Evolutionary conservation across 1,140 invertebrate genomes (phyloP).

Genomic region (Cyclargus thomasi): DNA sequence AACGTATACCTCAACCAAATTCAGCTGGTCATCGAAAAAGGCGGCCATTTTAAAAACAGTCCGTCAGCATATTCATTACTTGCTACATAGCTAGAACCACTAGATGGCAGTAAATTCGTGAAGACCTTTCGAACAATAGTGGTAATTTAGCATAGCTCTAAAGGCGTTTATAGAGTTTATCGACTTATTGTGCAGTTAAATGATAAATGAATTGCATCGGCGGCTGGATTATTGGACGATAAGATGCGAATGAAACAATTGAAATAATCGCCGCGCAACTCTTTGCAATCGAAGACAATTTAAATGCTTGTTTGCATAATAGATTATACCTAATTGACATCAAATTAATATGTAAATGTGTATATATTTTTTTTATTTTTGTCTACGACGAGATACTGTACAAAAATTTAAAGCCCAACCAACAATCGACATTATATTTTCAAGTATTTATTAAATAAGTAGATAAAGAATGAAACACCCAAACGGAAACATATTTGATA

Average conservation of each 20-base stretch:
- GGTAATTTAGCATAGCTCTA: neutral
- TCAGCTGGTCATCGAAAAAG: too few species aligned
- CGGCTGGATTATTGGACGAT: neutral
- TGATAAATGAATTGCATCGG: neutral
- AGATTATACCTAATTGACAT: neutral
- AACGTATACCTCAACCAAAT: too few species aligned
- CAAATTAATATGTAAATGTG: too few species aligned
- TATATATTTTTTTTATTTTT: too few species aligned
- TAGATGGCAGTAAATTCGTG: neutral
- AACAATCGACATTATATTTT: too few species aligned
- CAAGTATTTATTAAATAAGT: too few species aligned
- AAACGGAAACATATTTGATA: too few species aligned
- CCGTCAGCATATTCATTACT: too few species aligned
- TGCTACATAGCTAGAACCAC: neutral
- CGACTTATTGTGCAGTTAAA: constrained; percentile 1
- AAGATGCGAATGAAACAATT: neutral
- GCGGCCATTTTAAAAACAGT: too few species aligned
- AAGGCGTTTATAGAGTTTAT: constrained; percentile 1
- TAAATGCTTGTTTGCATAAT: neutral
- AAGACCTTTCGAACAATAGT: neutral
- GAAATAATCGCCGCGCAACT: neutral
- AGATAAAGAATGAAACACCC: too few species aligned
- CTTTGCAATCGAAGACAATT: neutral
- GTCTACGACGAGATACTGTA: too few species aligned
- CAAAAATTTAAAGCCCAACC: too few species aligned